Conservation (phyloP, 2,113 vertebrate species). For the Upupa epops region DNA sequence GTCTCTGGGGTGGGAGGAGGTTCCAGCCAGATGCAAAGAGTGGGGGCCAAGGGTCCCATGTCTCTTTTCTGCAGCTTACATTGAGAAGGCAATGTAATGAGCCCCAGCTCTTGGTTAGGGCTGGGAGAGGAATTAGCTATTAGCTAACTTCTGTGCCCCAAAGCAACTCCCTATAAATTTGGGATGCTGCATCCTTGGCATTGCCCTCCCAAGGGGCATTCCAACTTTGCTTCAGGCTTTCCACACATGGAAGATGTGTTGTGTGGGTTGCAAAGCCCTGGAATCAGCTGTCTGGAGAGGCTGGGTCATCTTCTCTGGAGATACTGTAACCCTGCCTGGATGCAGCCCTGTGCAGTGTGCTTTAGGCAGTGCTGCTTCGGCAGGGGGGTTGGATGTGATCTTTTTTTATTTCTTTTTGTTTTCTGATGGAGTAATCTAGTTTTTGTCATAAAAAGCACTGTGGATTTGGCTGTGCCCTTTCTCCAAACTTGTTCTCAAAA, state of each 20-base stretch:
- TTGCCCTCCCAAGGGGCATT: accelerated
- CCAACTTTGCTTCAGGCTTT: background rate
- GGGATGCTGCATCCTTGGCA: background rate
- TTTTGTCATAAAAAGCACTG: background rate
- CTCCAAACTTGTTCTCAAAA: background rate
- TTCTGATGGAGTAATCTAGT: background rate
- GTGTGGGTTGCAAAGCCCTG: no score
- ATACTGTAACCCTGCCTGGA: no score
- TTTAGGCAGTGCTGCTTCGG: no score
- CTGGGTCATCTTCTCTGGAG: no score
- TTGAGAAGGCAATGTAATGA: background rate
- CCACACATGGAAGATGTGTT: background rate
- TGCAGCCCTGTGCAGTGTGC: no score
- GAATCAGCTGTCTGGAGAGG: no score
- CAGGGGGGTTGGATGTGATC: no score
- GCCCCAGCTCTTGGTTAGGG: background rate
- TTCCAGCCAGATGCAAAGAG: background rate
- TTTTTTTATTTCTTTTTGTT: background rate
- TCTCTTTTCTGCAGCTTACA: background rate
- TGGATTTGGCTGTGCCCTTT: background rate
- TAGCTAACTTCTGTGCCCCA: background rate
- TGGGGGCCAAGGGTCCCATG: accelerated
- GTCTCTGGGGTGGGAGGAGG: no score
- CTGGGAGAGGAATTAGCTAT: background rate
- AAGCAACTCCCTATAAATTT: background rate